Conservation (phyloP, 2,888 invertebrate species). For the Taphrorychus bicolor region DNA sequence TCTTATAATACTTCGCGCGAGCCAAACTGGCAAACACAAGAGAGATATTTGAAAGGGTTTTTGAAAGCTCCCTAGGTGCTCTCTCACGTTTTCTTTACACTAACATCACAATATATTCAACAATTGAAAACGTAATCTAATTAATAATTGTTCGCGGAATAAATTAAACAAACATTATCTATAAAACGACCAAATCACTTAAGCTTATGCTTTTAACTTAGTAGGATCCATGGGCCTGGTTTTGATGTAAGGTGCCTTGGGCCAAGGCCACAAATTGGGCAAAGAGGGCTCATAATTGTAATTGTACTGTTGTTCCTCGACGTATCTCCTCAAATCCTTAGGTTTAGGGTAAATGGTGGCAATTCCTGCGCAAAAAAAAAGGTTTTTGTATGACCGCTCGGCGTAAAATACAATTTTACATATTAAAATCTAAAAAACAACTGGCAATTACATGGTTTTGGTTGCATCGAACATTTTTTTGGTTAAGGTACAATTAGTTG, state of each 20-base stretch:
- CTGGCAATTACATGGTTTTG: too few relatives aligned
- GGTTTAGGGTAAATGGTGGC: conserved; percentile 90
- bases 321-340: conserved; percentile 73
- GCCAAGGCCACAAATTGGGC: conserved; percentile 74
- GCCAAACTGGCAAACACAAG: neutral
- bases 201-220: conserved; percentile 45
- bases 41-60: neutral
- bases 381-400: neutral
- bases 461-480: too few relatives aligned
- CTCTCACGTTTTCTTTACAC: neutral
- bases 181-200: neutral
- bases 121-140: neutral
- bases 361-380: conserved; percentile 66
- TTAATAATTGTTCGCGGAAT: neutral
- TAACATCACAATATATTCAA: neutral
- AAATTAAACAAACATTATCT: neutral
- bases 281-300: conserved; percentile 80
- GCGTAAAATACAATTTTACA: neutral
- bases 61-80: too few relatives aligned
- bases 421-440: too few relatives aligned
- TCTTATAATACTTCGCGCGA: neutral
- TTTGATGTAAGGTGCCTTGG: conserved; percentile 53
- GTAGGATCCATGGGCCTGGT: conserved; percentile 54
- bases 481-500: too few relatives aligned
- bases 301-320: conserved; percentile 78